Evolutionary conservation across 2,113 vertebrate species (phyloP).

Genomic region (Nothoprocta perdicaria): DNA sequence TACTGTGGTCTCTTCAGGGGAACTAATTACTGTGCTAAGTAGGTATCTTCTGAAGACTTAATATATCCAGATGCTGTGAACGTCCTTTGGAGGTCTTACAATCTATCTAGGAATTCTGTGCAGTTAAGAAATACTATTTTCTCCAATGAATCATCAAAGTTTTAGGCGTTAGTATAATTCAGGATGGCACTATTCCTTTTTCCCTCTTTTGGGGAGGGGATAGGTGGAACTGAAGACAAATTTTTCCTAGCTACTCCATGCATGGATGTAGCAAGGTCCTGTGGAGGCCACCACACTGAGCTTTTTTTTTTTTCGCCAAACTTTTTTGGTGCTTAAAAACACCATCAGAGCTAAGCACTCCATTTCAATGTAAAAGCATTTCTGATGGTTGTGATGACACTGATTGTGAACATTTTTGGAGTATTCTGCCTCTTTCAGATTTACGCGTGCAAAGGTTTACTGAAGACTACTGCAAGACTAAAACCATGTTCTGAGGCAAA

Average conservation of each 20-base stretch:
- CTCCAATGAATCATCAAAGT: constrained; percentile 1
- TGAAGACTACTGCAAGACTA: accelerated
- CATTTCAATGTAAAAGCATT: not conserved
- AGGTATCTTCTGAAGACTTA: constrained; percentile 54
- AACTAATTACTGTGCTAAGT: constrained; percentile 33
- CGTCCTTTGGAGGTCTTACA: constrained; percentile 48
- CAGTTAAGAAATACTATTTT: not conserved
- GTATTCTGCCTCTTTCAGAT: not conserved
- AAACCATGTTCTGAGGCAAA: not conserved
- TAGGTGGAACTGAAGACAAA: not conserved
- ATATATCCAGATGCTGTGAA: constrained; percentile 36
- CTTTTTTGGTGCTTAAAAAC: not conserved
- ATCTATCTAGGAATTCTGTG: constrained; percentile 15
- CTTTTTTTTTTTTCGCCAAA: too few relatives aligned
- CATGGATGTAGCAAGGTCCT: not conserved
- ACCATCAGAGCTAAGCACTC: accelerated
- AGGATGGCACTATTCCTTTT: not conserved
- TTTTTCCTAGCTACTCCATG: not conserved
- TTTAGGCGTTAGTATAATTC: not conserved
- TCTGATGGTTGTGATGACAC: not conserved
- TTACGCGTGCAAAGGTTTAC: not conserved
- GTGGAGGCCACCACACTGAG: not conserved
- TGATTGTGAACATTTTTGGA: not conserved
- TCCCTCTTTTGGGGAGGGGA: accelerated
- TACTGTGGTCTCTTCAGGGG: constrained; percentile 53